Percentiles rank a stretch among this genome's conserved stretches.
These are phyloP conservation scores for Eupsilia transversa DNA, from an alignment of 2,888 invertebrate species.

Conservation along the genomic window DNA sequence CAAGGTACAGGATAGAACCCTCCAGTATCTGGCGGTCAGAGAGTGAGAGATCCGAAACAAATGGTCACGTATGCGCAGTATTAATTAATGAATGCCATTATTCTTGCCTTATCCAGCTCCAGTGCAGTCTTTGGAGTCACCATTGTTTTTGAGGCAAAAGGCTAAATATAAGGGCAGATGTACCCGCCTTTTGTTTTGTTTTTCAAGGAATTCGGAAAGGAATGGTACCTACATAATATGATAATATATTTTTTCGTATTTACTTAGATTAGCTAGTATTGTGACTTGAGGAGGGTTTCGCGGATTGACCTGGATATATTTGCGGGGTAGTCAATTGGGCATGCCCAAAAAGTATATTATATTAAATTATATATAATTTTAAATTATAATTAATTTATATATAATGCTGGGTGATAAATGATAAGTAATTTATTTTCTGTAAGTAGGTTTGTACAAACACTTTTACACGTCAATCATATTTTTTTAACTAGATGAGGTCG, in stretches of 20 bases:
- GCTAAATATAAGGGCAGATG: constrained; percentile 44
- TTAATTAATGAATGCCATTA: constrained; percentile 79
- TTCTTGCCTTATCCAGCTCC: constrained; percentile 70
- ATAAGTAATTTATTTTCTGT: too few relatives aligned
- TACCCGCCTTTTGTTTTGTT: not conserved
- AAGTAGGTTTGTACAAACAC: too few relatives aligned
- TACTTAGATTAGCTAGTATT: not conserved
- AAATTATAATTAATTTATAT: too few relatives aligned
- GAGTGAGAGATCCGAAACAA: constrained; percentile 66
- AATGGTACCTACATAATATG: not conserved
- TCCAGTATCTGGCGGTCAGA: constrained; percentile 51
- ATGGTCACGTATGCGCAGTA: constrained; percentile 65
- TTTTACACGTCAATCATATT: too few relatives aligned
- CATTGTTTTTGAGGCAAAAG: constrained; percentile 58
- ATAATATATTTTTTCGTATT: too few relatives aligned
- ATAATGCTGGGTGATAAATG: too few relatives aligned
- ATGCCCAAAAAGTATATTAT: too few relatives aligned
- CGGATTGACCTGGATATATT: not conserved
- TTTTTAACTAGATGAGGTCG: too few relatives aligned
- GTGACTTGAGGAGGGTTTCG: not conserved
- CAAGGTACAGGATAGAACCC: constrained; percentile 42
- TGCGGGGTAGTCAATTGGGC: not conserved
- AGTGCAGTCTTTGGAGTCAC: constrained; percentile 46
- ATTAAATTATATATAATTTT: too few relatives aligned
- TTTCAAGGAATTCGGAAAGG: not conserved